Percentiles rank a stretch among this genome's conserved stretches.
Evolutionary conservation across 1,140 invertebrate genomes (phyloP).

Genomic region (Plutomurus gul): DNA sequence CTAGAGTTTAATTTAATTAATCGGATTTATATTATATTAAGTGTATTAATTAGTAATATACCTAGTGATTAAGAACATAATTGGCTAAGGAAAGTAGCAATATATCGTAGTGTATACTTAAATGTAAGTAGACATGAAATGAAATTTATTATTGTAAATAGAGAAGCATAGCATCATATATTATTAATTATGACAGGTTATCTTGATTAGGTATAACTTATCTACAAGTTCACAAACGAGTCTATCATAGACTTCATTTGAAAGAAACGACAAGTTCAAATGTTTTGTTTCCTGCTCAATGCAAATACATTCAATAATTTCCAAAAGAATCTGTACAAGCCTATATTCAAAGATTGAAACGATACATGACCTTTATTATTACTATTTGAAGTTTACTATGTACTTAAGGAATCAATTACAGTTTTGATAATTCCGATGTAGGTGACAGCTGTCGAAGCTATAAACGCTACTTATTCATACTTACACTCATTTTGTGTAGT

Average conservation of each 20-base stretch:
- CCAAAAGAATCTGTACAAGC: neutral
- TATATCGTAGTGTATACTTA: no score
- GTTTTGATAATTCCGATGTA: slow-evolving; percentile 12
- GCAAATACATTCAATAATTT: neutral
- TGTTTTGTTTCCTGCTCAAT: neutral
- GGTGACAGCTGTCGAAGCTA: neutral
- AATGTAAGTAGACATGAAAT: no score
- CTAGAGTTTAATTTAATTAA: slow-evolving; percentile 2
- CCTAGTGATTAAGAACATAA: neutral
- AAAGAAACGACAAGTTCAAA: neutral
- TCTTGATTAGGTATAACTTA: no score
- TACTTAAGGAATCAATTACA: neutral
- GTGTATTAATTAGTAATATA: neutral
- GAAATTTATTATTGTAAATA: no score
- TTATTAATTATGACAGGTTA: no score
- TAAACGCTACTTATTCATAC: no score
- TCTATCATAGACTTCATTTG: neutral
- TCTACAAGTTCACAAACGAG: neutral
- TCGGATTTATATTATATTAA: neutral
- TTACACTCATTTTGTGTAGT: no score
- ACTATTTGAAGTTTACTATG: neutral
- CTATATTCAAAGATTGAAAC: neutral
- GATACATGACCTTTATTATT: neutral
- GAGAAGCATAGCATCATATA: no score
- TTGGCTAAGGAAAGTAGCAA: no score